Base-by-base conservation (phyloP, 2,888 invertebrate species). In the Bedellia somnulentella region DNA sequence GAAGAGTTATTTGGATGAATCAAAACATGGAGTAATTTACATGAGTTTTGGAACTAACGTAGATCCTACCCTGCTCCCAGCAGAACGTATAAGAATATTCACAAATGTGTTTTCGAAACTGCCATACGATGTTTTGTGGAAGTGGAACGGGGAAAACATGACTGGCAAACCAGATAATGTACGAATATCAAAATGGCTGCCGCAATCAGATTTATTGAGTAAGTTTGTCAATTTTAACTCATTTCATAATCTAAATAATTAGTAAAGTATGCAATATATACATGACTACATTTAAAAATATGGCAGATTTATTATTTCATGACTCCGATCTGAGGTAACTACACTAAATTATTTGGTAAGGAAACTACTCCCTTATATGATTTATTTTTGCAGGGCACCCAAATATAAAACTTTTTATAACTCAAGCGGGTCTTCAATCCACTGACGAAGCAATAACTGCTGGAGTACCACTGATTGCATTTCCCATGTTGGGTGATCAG, bases 171-270 rank as follows among this genome's bases (percentile, higher is more conserved):
- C 39, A 12, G 26, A 26, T n/a, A 41, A 39, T 28, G 35, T 39
- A 26, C 33, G 29, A 27, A 31, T 34, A 14, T 24, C 18, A 2
- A 39, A 41, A 27, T 41, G 37, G 39, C 15, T 37, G 12, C 39
- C 41, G 10, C 40, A 38, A 25, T 12, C 33, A 14, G 38, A 39
- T 25, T 22, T 39, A 14, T 29, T 41, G 14, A 33, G 41, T 41
- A 35, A 38, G 37, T 36, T 29, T n/a, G n/a, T n/a, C n/a, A n/a
- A n/a, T n/a, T n/a, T 36, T 18, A 9, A 18, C n/a, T n/a, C n/a
- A n/a, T n/a, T n/a, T n/a, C n/a, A n/a, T n/a, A n/a, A n/a, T n/a
- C n/a, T n/a, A n/a, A n/a, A n/a, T n/a, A n/a, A n/a, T n/a, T n/a
- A n/a, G n/a, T n/a, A n/a, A n/a, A n/a, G n/a, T n/a, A n/a, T n/a